Base-by-base conservation (phyloP, 2,113 vertebrate species). In the Numenius arquata region DNA sequence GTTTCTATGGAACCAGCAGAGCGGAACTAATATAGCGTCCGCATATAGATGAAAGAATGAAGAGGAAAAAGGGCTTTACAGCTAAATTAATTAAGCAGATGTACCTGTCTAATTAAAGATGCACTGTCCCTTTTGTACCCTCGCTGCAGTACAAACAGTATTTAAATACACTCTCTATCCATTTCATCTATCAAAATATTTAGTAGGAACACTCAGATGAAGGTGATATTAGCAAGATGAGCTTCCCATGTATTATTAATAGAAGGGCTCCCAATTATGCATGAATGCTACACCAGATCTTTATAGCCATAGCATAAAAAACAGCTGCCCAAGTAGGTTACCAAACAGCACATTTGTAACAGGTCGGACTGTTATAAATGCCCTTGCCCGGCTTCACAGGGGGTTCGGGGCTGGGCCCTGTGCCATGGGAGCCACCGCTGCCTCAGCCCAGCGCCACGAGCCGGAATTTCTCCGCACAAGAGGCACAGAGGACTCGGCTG, bases 1-100 rank as follows among this genome's bases (percentile, higher is more conserved):
- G 87, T 91, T 96, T 97, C 98, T 98, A 74, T 93, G 96, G 95
- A 97, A 61, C 97, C 97, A 80, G 96, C 92, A 59, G 93, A 96
- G 98, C 97, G 88, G 98, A 98, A 98, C 98, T 98, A 98, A 99
- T 98, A 97, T 97, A 96, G 97, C 95, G 66, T 82, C 97, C 91
- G 96, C 95, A 97, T 97, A 89, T 96, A 95, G 95, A 97, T 97
- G 96, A 97, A 97, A 97, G 97, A 90, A 92, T 59, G 85, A 91
- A 85, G 88, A 84, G 84, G 92, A 89, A 92, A 97, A 93, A 97
- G 93, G 97, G 97, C 97, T 98, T 98, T 98, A 98, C 97, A 98
- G 98, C 97, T 98, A 99, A 98, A 98, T 99, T 98, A 99, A 99
- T 99, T 98, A 99, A 98, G 96, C 97, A 96, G 97, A 97, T 97